Percentiles rank a stretch among this genome's conserved stretches.
Conservation (phyloP, 2,888 invertebrate genomes). For the Xiphydria camelus region DNA sequence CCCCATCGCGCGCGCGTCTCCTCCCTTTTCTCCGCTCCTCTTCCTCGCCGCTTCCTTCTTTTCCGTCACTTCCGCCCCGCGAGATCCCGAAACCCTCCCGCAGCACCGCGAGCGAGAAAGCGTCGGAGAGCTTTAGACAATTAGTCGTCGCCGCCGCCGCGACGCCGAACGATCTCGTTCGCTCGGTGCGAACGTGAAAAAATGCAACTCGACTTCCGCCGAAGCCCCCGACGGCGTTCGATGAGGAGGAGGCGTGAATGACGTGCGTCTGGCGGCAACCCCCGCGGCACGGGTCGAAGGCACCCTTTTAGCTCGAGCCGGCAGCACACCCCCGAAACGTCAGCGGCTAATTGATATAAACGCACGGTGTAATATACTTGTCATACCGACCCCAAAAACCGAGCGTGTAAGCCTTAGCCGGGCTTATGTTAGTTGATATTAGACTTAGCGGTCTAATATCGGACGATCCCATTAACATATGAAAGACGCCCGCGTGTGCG, state of each 20-base stretch:
- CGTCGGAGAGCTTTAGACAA: too few species aligned
- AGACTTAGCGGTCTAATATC: conserved; percentile 37
- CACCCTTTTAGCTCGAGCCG: conserved; percentile 42
- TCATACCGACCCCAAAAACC: conserved; percentile 42
- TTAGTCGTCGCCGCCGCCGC: too few species aligned
- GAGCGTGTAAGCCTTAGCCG: conserved; percentile 25
- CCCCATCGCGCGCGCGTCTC: too few species aligned
- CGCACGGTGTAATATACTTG: conserved; percentile 57
- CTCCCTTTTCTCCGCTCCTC: too few species aligned
- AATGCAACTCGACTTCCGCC: too few species aligned
- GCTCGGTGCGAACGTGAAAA: too few species aligned
- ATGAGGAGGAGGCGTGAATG: background rate
- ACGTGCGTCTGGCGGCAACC: conserved; percentile 1
- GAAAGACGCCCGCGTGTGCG: conserved; percentile 20
- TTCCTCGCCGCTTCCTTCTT: too few species aligned
- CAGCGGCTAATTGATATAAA: conserved; percentile 58
- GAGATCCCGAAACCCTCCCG: too few species aligned
- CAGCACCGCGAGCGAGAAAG: too few species aligned
- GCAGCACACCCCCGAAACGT: conserved; percentile 50
- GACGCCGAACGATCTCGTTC: too few species aligned
- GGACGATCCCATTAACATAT: conserved; percentile 40
- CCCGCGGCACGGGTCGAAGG: conserved; percentile 2
- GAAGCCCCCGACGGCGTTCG: too few species aligned
- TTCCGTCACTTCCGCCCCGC: too few species aligned
- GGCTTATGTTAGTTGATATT: conserved; percentile 46